Percentiles rank a stretch among this genome's conserved stretches.
Conservation (phyloP, 53 echinoderm and acorn worm species). For the Patiria pectinifera region DNA sequence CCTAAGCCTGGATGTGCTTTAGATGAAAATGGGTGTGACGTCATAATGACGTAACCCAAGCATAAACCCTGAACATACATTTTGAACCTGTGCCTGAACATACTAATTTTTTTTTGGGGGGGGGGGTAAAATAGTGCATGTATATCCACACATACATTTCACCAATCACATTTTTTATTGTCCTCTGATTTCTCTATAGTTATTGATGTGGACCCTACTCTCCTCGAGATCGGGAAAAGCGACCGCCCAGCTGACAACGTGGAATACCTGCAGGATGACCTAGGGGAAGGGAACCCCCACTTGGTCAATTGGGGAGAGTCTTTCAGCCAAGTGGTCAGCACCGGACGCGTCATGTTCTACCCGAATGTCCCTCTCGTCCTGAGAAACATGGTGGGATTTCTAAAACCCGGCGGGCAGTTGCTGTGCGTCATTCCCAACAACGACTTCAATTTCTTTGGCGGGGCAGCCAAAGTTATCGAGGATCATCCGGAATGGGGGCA, state of each 20-base stretch:
- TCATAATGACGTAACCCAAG: too few relatives aligned
- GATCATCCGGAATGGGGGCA: conserved; percentile 29
- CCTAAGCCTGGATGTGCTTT: too few relatives aligned
- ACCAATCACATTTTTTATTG: background rate
- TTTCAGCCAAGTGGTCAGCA: conserved; percentile 15
- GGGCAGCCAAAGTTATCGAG: conserved; percentile 5
- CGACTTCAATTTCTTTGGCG: conserved; percentile 25
- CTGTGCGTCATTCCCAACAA: conserved; percentile 10
- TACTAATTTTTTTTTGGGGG: too few relatives aligned
- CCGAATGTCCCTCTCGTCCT: background rate
- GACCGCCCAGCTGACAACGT: conserved; percentile 43
- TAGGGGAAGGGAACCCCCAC: conserved; percentile 18
- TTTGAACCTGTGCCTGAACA: too few relatives aligned
- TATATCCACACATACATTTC: too few relatives aligned
- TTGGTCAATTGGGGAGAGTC: background rate
- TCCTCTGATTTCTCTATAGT: background rate
- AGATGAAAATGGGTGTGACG: too few relatives aligned
- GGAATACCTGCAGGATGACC: conserved; percentile 37
- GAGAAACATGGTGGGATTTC: conserved; percentile 32
- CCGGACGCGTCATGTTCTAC: conserved; percentile 6
- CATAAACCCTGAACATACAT: too few relatives aligned
- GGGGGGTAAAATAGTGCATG: too few relatives aligned
- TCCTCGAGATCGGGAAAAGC: conserved; percentile 14
- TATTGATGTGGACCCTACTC: conserved; percentile 13
- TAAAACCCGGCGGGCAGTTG: conserved; percentile 16